Evolutionary conservation across 2,888 invertebrate genomes (phyloP).

Genomic region (Apamea sordens): DNA sequence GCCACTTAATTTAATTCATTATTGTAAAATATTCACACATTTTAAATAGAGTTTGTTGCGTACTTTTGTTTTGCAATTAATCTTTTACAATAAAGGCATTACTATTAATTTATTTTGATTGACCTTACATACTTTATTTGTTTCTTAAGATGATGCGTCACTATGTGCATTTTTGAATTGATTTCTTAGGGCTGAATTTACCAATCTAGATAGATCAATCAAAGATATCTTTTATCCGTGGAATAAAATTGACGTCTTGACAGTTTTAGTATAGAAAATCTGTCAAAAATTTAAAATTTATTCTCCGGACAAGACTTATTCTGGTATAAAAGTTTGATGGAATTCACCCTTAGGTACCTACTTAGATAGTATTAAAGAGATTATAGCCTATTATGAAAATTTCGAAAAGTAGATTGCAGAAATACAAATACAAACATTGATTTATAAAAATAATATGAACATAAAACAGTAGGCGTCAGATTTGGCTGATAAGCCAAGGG

Average conservation of each 20-base stretch:
- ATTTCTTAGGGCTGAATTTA: not conserved
- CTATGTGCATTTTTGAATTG: conserved; percentile 4
- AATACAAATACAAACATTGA: not conserved
- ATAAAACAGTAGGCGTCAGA: not conserved
- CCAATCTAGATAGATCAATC: too few species aligned
- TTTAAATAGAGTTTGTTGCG: conserved; percentile 47
- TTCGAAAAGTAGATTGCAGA: not conserved
- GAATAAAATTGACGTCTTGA: not conserved
- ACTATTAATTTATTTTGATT: conserved; percentile 32
- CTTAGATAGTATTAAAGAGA: not conserved
- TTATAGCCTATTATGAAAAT: not conserved
- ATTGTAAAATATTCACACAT: conserved; percentile 47
- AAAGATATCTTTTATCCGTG: not conserved
- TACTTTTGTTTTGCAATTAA: conserved; percentile 43
- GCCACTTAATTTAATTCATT: conserved; percentile 48
- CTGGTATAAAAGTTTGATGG: not conserved
- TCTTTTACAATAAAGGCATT: conserved; percentile 41
- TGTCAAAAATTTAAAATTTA: too few species aligned
- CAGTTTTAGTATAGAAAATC: not conserved
- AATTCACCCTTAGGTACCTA: not conserved
- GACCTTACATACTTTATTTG: conserved; percentile 31
- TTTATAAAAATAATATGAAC: not conserved
- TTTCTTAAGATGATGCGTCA: conserved; percentile 4
- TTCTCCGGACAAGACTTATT: not conserved
- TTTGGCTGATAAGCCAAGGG: not conserved